Percentiles rank a stretch among this genome's conserved stretches.
Conservation (phyloP, 2,797 vertebrate species). For the Balearica regulorum region DNA sequence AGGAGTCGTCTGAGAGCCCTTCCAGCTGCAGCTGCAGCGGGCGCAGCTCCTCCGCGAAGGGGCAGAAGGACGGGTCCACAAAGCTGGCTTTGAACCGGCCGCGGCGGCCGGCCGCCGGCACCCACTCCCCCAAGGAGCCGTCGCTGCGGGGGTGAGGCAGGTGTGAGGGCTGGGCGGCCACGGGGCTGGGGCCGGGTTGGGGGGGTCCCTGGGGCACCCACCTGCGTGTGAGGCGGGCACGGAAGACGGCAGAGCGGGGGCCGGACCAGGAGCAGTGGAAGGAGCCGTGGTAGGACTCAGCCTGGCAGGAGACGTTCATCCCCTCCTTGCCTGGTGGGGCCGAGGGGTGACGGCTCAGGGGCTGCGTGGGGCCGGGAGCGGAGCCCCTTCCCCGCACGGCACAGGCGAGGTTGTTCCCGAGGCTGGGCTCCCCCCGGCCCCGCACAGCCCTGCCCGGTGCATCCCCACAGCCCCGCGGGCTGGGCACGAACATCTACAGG, state of each 20-base stretch:
- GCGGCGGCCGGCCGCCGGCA: accelerated
- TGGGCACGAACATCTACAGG: neutral
- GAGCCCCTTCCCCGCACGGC: accelerated
- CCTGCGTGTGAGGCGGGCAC: neutral
- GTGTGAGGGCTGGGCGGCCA: accelerated
- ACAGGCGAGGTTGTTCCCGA: accelerated
- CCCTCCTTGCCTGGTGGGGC: neutral
- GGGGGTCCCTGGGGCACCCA: neutral
- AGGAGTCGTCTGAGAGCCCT: neutral
- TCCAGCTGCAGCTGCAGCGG: conserved; percentile 1
- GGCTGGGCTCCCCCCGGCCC: accelerated
- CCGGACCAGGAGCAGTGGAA: conserved; percentile 22
- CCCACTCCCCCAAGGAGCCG: neutral
- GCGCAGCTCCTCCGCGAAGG: neutral
- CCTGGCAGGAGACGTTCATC: neutral
- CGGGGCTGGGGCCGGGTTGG: accelerated
- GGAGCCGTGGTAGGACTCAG: conserved; percentile 5
- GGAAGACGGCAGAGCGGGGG: neutral
- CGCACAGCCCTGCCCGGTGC: accelerated
- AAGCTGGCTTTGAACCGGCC: neutral
- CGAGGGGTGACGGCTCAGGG: accelerated
- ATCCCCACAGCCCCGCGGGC: accelerated
- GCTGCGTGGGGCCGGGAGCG: accelerated
- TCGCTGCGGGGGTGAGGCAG: neutral
- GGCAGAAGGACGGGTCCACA: neutral